Evolutionary conservation across 2,113 vertebrate genomes (phyloP).

Genomic region (Melanerpes aurifrons): DNA sequence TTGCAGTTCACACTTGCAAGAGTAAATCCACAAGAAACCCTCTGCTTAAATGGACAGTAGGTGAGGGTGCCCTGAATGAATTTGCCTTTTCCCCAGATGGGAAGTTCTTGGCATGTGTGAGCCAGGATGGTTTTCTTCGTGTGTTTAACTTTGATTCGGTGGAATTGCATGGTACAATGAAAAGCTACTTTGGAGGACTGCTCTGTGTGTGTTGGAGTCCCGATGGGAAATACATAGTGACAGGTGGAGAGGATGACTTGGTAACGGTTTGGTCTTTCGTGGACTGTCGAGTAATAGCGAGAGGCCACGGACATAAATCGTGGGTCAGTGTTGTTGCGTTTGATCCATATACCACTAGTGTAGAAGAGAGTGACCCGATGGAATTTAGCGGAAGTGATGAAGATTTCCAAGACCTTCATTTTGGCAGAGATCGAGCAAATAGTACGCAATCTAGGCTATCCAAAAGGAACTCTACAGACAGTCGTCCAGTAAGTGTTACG

Average conservation of each 20-base stretch:
- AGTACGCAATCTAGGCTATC: slow-evolving; percentile 94
- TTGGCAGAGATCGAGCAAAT: slow-evolving; percentile 91
- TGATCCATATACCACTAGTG: slow-evolving; percentile 95
- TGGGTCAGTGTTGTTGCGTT: slow-evolving; percentile 99
- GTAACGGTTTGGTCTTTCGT: slow-evolving; percentile 98
- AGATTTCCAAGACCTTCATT: slow-evolving; percentile 94
- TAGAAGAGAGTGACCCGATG: slow-evolving; percentile 92
- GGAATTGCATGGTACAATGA: slow-evolving; percentile 97
- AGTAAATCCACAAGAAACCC: slow-evolving; percentile 98
- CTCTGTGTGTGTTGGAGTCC: slow-evolving; percentile 99
- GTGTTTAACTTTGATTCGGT: slow-evolving; percentile 97
- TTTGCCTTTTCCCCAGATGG: slow-evolving; percentile 98
- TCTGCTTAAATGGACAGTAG: slow-evolving; percentile 96
- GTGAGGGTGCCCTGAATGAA: slow-evolving; percentile 96
- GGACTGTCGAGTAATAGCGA: slow-evolving; percentile 93
- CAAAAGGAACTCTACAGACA: slow-evolving; percentile 97
- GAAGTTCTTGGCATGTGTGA: slow-evolving; percentile 94
- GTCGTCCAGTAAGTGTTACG: slow-evolving; percentile 93
- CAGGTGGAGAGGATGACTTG: slow-evolving; percentile 96
- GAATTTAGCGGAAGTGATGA: slow-evolving; percentile 98
- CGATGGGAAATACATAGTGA: slow-evolving; percentile 95
- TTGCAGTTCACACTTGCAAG: slow-evolving; percentile 98
- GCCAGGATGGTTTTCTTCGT: slow-evolving; percentile 96
- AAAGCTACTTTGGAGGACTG: slow-evolving; percentile 98
- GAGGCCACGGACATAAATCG: slow-evolving; percentile 96